Percentiles rank a stretch among this genome's conserved stretches.
Evolutionary conservation across 2,113 vertebrate species (phyloP).

Genomic region (Seriola rivoliana): DNA sequence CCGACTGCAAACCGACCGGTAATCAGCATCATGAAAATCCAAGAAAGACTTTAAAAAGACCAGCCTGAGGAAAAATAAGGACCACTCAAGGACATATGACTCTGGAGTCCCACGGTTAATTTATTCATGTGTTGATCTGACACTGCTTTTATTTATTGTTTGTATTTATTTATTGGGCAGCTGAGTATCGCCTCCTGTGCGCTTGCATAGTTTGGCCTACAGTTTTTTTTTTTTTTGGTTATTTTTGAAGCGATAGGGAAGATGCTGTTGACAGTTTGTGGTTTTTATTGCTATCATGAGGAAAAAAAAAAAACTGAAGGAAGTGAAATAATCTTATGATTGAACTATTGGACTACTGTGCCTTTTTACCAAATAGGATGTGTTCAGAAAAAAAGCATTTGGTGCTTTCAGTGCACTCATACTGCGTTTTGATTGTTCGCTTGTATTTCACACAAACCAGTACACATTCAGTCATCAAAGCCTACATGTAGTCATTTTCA

Average conservation of each 20-base stretch:
- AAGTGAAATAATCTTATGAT: constrained; percentile 57
- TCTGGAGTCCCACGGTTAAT: constrained; percentile 72
- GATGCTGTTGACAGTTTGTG: constrained; percentile 60
- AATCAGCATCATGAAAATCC: constrained; percentile 36
- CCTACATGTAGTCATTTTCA: constrained; percentile 49
- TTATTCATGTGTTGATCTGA: constrained; percentile 81
- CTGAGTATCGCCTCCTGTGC: constrained; percentile 70
- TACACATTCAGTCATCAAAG: constrained; percentile 46
- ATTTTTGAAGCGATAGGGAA: constrained; percentile 28
- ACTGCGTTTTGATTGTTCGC: constrained; percentile 77
- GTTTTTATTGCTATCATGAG: constrained; percentile 55
- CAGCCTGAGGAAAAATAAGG: constrained; percentile 44
- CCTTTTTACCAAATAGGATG: constrained; percentile 84
- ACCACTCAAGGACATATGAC: constrained; percentile 63
- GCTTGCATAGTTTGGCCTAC: constrained; percentile 59
- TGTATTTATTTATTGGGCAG: constrained; percentile 84
- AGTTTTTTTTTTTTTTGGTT: constrained; percentile 26
- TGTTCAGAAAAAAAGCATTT: constrained; percentile 64
- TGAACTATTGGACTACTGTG: constrained; percentile 83
- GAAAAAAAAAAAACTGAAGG: constrained; percentile 42
- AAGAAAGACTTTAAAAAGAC: constrained; percentile 38
- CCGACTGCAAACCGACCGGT: constrained; percentile 10
- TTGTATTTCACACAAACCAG: constrained; percentile 58
- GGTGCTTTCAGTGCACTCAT: constrained; percentile 68
- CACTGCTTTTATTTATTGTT: constrained; percentile 83